These are phyloP conservation scores for Allygus modestus DNA, from an alignment of 2,888 invertebrate species.

Conservation along the genomic window DNA sequence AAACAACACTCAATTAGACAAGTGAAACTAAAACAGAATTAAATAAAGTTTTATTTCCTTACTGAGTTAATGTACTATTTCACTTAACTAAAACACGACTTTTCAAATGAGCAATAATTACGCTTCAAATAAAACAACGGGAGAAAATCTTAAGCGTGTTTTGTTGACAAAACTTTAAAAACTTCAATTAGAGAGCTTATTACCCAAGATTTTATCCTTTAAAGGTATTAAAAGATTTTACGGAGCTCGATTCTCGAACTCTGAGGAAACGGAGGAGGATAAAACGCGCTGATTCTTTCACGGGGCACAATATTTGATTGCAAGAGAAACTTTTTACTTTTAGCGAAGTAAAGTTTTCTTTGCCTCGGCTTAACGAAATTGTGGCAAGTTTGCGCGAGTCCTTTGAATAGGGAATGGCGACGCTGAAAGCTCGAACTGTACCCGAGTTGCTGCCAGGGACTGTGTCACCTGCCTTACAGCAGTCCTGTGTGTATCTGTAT, in stretches of 20 bases:
- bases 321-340: conserved; percentile 42
- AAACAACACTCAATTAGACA: too few relatives aligned
- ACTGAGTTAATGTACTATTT: too few relatives aligned
- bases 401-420: conserved; percentile 28
- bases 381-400: conserved; percentile 34
- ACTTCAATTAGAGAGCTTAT: conserved; percentile 12
- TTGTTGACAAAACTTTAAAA: conserved; percentile 9
- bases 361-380: conserved; percentile 41
- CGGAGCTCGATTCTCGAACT: background rate
- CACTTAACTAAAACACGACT: too few relatives aligned
- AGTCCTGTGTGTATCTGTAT: too few relatives aligned
- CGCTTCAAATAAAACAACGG: too few relatives aligned
- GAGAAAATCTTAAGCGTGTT: background rate
- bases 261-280: background rate
- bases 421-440: background rate
- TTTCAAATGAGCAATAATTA: too few relatives aligned
- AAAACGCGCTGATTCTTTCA: conserved; percentile 15
- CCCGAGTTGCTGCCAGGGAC: background rate
- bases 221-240: conserved; percentile 9
- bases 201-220: background rate
- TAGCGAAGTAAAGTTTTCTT: conserved; percentile 38
- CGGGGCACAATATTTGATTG: conserved; percentile 20
- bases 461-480: background rate
- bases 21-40: too few relatives aligned
- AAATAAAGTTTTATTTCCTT: too few relatives aligned